Evolutionary conservation across 2,888 invertebrate species (phyloP).

Genomic region (Lagria hirta): DNA sequence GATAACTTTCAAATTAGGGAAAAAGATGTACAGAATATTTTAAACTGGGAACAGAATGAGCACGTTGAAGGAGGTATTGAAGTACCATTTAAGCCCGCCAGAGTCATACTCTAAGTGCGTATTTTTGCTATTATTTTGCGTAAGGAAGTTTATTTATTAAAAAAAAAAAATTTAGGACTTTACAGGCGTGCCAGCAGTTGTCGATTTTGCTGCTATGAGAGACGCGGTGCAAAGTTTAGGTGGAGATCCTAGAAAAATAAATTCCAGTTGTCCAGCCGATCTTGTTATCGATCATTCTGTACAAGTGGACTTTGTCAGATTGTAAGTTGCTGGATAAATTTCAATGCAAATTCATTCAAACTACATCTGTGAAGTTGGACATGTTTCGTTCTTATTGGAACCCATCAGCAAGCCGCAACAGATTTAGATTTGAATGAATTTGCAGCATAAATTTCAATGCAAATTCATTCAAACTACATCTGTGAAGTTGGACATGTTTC

Average conservation of each 20-base stretch:
- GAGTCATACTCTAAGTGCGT: constrained; percentile 89
- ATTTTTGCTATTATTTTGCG: not conserved
- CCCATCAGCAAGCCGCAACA: too few relatives aligned
- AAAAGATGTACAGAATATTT: not conserved
- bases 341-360: not conserved
- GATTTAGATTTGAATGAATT: too few relatives aligned
- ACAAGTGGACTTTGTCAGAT: constrained; percentile 85
- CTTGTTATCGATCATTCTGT: constrained; percentile 98
- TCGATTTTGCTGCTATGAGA: constrained; percentile 98
- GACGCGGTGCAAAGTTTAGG: constrained; percentile 86
- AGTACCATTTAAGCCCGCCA: constrained; percentile 93
- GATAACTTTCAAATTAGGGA: not conserved
- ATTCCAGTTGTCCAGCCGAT: constrained; percentile 96
- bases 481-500: too few relatives aligned
- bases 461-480: too few relatives aligned
- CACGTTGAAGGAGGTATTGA: constrained; percentile 72
- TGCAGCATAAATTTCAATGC: too few relatives aligned
- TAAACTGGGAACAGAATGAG: constrained; percentile 67
- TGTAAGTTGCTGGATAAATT: constrained; percentile 54
- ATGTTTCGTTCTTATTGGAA: too few relatives aligned
- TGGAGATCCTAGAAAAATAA: constrained; percentile 89
- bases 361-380: too few relatives aligned
- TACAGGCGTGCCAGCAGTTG: constrained; percentile 98
- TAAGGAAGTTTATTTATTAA: not conserved
- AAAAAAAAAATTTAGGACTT: constrained; percentile 65